Conservation (phyloP, 1,140 invertebrate species). For the Dinothrombium tinctorium region DNA sequence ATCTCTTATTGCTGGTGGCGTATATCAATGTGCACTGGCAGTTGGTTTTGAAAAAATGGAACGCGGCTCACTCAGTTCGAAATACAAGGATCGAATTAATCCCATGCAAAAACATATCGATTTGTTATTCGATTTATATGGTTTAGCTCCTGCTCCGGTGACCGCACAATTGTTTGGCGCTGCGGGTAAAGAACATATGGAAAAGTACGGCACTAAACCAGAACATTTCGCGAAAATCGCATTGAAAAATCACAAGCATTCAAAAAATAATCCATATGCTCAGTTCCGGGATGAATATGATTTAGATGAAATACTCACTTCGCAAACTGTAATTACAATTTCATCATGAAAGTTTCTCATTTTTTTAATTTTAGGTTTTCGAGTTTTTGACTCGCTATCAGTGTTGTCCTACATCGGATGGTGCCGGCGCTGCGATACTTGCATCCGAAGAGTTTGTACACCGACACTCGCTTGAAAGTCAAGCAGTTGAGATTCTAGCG, state of each 20-base stretch:
- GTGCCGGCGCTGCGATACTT: constrained; percentile 67
- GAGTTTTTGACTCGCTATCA: constrained; percentile 80
- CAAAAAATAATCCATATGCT: constrained; percentile 79
- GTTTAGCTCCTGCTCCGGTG: constrained; percentile 50
- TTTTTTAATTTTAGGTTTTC: constrained; percentile 32
- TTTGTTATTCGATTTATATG: constrained; percentile 53
- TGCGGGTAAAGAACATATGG: constrained; percentile 87
- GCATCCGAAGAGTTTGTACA: constrained; percentile 74
- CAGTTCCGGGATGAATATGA: constrained; percentile 75
- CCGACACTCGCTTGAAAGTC: constrained; percentile 44
- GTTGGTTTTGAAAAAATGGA: constrained; percentile 98
- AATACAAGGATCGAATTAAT: constrained; percentile 66
- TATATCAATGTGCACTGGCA: constrained; percentile 63
- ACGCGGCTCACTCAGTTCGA: constrained; percentile 52
- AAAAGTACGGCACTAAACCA: constrained; percentile 76
- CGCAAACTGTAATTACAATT: not conserved
- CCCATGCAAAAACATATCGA: constrained; percentile 80
- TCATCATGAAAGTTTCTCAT: not conserved
- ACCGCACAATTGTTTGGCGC: constrained; percentile 92
- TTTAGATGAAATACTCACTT: constrained; percentile 37
- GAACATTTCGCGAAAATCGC: constrained; percentile 93
- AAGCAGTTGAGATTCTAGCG: constrained; percentile 76
- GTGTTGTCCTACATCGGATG: constrained; percentile 91
- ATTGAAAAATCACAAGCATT: constrained; percentile 91
- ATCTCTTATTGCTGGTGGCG: constrained; percentile 62